Evolutionary conservation across 1,140 invertebrate genomes (phyloP), one percentile per base, ranked within the genome.

Genomic region (Drosophila gunungcola): DNA sequence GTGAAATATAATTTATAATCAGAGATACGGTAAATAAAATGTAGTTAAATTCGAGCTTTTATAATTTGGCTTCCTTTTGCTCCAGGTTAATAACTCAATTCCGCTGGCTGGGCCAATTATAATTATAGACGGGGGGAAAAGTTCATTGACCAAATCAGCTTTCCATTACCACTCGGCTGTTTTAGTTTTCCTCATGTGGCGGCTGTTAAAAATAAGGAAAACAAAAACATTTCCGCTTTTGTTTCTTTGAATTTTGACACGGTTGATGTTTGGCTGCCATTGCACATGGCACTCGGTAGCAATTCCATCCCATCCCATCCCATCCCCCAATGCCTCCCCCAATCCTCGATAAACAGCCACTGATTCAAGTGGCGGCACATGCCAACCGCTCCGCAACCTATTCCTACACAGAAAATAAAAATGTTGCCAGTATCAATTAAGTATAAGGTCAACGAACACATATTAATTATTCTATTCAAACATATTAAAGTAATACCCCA

Each of bases 181-280:
- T 86, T 86, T 82, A 76, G 78, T 79, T 86, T 74, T 75, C 74
- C 43, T 45, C 57, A 61, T 79, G 64, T 56, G 73, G 52, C 68
- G 36, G 80, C 75, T 62, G 83, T 78, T 88, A 82, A 86, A 86
- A 86, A 88, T 88, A 76, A 83, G 67, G 75, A 83, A 88, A 86
- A 72, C 83, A 82, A 88, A 63, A 86, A 89, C 83, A 88, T 86
- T 88, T 86, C 83, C 83, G 83, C 83, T 86, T 86, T 86, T 88
- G 83, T 88, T 86, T 88, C 83, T 86, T 83, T 88, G 83, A 86
- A 86, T 86, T 83, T 88, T 79, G 72, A 86, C 83, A 86, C 70
- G 83, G 64, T 73, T 60, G 75, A 68, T 64, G 74, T 74, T 56
- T 76, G 29, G 63, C 49, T 77, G 55, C 42, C 62, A 67, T 70